These are phyloP conservation scores for Porites evermanni DNA, from an alignment of 92 coral and sea anemone species.

Conservation along the genomic window DNA sequence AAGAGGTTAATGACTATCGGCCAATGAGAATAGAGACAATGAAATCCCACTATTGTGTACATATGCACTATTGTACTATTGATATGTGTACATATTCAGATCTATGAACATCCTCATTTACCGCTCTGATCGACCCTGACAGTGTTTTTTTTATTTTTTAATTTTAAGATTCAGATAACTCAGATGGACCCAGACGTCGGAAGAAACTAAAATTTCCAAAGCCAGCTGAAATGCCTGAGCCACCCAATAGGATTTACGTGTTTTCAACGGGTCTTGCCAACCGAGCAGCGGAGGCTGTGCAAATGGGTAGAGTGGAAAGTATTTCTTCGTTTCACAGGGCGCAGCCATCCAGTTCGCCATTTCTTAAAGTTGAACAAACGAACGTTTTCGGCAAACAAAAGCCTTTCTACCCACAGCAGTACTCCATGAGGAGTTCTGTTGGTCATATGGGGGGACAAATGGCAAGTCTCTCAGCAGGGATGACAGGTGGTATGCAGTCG, in stretches of 20 bases:
- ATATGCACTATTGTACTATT: too few species aligned
- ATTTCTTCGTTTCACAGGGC: slow-evolving; percentile 93
- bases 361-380: slow-evolving; percentile 77
- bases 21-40: too few species aligned
- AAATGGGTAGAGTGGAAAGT: slow-evolving; percentile 83
- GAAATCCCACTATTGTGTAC: too few species aligned
- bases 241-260: slow-evolving; percentile 88
- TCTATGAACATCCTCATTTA: too few species aligned
- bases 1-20: too few species aligned
- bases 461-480: slow-evolving; percentile 65
- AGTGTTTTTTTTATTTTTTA: not conserved
- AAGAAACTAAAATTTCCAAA: slow-evolving; percentile 66
- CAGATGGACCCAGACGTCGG: slow-evolving; percentile 91
- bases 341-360: slow-evolving; percentile 87
- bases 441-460: slow-evolving; percentile 45
- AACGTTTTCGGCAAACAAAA: slow-evolving; percentile 82
- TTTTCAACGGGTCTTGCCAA: slow-evolving; percentile 99
- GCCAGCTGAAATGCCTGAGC: slow-evolving; percentile 78
- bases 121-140: not conserved
- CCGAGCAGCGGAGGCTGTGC: slow-evolving; percentile 97
- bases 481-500: slow-evolving; percentile 62
- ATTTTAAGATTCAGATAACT: slow-evolving; percentile 87
- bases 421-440: slow-evolving; percentile 45
- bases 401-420: slow-evolving; percentile 75
- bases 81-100: too few species aligned